Conservation (phyloP, 2,888 invertebrate genomes). For the Agriopis aurantiaria region DNA sequence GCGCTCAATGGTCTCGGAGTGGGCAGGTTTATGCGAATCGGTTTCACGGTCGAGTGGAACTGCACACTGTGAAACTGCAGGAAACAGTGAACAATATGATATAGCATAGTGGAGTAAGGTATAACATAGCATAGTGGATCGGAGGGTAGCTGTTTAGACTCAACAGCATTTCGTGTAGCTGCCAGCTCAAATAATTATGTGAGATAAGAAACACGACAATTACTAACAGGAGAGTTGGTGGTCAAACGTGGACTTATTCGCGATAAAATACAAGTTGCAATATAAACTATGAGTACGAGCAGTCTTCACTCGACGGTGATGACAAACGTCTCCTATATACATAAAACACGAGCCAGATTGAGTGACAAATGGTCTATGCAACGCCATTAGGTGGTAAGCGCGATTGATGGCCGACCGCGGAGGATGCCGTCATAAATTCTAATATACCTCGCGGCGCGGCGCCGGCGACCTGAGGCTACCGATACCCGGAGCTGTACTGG, state of each 20-base stretch:
- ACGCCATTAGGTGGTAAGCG: conserved; percentile 72
- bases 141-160: too few relatives aligned
- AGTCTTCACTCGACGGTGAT: conserved; percentile 3
- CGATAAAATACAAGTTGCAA: too few relatives aligned
- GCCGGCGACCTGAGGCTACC: conserved; percentile 14
- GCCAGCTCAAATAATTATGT: too few relatives aligned
- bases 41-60: conserved; percentile 13
- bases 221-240: too few relatives aligned
- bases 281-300: too few relatives aligned
- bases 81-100: neutral
- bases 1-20: conserved; percentile 28
- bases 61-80: conserved; percentile 1
- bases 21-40: conserved; percentile 22
- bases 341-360: conserved; percentile 22
- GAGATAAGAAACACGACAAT: too few relatives aligned
- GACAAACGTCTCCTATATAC: conserved; percentile 18
- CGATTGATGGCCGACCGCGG: conserved; percentile 69
- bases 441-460: conserved; percentile 46
- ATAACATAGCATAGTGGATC: too few relatives aligned
- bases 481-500: neutral
- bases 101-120: too few relatives aligned
- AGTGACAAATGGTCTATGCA: conserved; percentile 48
- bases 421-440: conserved; percentile 66
- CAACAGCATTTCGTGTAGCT: too few relatives aligned
- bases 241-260: too few relatives aligned